Percentiles rank a stretch among this genome's conserved stretches.
phyloP scores from a whole-genome alignment of 2,888 invertebrate species.

The Chydorus sphaericus region DNA sequence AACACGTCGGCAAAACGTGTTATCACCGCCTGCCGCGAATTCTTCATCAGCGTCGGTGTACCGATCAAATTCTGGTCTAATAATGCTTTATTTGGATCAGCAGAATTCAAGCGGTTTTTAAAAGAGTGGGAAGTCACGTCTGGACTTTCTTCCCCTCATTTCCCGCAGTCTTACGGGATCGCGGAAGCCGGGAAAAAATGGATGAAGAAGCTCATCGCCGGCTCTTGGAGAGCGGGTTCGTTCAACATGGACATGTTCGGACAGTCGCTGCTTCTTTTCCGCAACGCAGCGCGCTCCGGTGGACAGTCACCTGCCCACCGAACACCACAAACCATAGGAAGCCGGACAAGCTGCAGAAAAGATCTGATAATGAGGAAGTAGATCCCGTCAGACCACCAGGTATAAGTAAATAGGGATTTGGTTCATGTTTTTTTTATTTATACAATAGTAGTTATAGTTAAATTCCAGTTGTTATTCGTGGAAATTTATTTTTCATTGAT shows the following conservation, averaged over 20 bases:
- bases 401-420: too few relatives aligned
- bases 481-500: too few relatives aligned
- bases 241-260: neutral
- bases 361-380: too few relatives aligned
- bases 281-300: conserved; percentile 1
- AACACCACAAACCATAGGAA: too few relatives aligned
- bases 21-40: neutral
- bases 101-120: conserved; percentile 2
- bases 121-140: neutral
- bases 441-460: too few relatives aligned
- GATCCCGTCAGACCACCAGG: too few relatives aligned
- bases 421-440: too few relatives aligned
- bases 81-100: neutral
- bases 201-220: conserved; percentile 1
- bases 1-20: neutral
- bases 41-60: neutral
- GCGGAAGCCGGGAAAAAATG: neutral
- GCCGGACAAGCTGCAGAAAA: too few relatives aligned
- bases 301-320: neutral
- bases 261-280: neutral
- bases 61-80: neutral
- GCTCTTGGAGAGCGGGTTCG: neutral
- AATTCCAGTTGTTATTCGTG: too few relatives aligned
- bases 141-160: neutral
- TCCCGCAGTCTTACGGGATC: conserved; percentile 6